Base-by-base conservation (phyloP, 1,140 invertebrate species). In the Aleiodes sp. region DNA sequence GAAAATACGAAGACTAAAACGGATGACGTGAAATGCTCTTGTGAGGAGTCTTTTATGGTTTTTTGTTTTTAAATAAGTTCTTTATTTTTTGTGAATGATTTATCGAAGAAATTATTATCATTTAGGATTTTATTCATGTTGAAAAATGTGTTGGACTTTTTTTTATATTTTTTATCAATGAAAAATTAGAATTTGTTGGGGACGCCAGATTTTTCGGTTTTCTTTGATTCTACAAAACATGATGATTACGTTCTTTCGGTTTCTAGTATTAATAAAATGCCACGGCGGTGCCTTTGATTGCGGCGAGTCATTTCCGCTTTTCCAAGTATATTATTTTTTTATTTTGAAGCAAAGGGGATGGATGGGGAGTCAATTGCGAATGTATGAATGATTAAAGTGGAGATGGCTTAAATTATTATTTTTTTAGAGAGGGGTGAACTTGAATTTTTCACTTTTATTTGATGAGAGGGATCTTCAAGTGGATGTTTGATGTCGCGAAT, bases 201-300 rank as follows among this genome's bases (percentile, higher is more conserved):
- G n/a, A n/a, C n/a, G n/a, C n/a, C n/a, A 52, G 19, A 24, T 52
- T 21, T 52, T 52, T 52, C 46, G 46, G 16, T 52, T 16, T 52
- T 52, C 46, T 24, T n/a, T n/a, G n/a, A n/a, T n/a, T n/a, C n/a
- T n/a, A n/a, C n/a, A n/a, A n/a, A n/a, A n/a, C n/a, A n/a, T n/a
- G n/a, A n/a, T n/a, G 12, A 16, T 33, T 35, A 29, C 14, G 52
- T 16, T 56, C 10, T 26, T 43, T 67, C 33, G 52, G n/a, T 67
- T 24, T 31, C 68, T 70, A 57, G 64, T 57, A 63, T 64, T 64
- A 64, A 70, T 64, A 64, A 59, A 64, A 61, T 33, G 26, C 69
- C 39, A 16, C 35, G 56, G 21, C 37, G 31, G 59, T 65, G 63
- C 68, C 26, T 57, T 52, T 52, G 46, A 52, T 52, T 21, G 16